phyloP scores from a whole-genome alignment of 2,888 invertebrate species.

The Drosophila neotestacea region DNA sequence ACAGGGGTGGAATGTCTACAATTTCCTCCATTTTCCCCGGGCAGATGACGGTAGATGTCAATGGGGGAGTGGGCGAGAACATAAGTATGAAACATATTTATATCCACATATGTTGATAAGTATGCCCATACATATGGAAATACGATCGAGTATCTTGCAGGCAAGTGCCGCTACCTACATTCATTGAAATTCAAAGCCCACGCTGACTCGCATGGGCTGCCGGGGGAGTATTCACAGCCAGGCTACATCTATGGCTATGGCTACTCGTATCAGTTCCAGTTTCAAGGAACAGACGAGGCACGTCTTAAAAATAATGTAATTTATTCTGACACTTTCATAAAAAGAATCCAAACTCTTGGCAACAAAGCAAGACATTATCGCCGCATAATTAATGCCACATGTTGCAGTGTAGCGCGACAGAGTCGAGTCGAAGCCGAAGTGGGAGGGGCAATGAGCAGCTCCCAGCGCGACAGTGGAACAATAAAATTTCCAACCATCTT shows the following conservation, averaged over 20 bases:
- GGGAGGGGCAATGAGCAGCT: constrained; percentile 11
- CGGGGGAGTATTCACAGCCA: not conserved
- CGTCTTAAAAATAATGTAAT: constrained; percentile 74
- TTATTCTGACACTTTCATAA: constrained; percentile 81
- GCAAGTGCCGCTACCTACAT: constrained; percentile 34
- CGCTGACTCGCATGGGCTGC: constrained; percentile 16
- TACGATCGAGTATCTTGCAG: constrained; percentile 6
- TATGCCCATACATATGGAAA: constrained; percentile 5
- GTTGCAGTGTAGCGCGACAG: constrained; percentile 59
- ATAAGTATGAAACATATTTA: constrained; percentile 41
- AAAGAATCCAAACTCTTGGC: constrained; percentile 66
- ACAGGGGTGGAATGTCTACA: constrained; percentile 16
- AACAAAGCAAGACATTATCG: constrained; percentile 79
- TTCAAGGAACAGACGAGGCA: constrained; percentile 31
- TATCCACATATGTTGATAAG: constrained; percentile 9
- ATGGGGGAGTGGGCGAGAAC: constrained; percentile 40
- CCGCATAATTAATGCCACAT: constrained; percentile 80
- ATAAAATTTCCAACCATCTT: constrained; percentile 60
- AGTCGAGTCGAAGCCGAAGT: not conserved
- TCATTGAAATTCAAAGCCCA: constrained; percentile 61
- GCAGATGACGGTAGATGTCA: constrained; percentile 45
- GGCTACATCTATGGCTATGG: not conserved
- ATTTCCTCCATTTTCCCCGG: not conserved
- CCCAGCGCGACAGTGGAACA: constrained; percentile 48
- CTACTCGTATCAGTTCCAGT: constrained; percentile 45